These are phyloP conservation scores for Eristalinus sepulchralis DNA, from an alignment of 2,888 invertebrate genomes.

Conservation along the genomic window DNA sequence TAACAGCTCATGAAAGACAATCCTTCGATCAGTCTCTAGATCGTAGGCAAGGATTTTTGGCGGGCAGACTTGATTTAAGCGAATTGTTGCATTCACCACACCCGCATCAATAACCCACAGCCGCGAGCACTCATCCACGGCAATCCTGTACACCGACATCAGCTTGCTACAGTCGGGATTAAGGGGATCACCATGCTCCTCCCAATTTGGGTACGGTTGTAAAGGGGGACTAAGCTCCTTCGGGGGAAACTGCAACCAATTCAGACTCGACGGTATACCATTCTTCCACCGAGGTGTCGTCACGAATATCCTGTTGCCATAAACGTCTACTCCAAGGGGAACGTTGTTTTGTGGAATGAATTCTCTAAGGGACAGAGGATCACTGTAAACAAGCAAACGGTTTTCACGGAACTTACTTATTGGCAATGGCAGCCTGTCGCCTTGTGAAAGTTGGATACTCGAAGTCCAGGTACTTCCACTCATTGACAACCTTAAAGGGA, in stretches of 20 bases:
- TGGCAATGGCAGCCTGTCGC: slow-evolving; percentile 83
- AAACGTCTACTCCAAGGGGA: slow-evolving; percentile 88
- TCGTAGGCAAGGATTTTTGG: slow-evolving; percentile 89
- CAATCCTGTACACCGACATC: slow-evolving; percentile 89
- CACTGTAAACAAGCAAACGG: background rate
- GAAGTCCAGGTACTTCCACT: slow-evolving; percentile 89
- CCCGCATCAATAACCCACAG: slow-evolving; percentile 92
- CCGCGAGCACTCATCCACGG: slow-evolving; percentile 86
- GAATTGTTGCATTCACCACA: slow-evolving; percentile 86
- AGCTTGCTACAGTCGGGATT: slow-evolving; percentile 84
- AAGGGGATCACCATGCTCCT: slow-evolving; percentile 77
- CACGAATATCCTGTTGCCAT: slow-evolving; percentile 86
- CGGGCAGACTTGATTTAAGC: slow-evolving; percentile 86
- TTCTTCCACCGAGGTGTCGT: slow-evolving; percentile 89
- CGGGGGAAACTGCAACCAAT: slow-evolving; percentile 85
- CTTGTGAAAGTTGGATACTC: slow-evolving; percentile 84
- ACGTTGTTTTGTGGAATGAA: slow-evolving; percentile 88
- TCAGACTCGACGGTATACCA: slow-evolving; percentile 88
- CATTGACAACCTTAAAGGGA: slow-evolving; percentile 83
- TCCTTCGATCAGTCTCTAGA: slow-evolving; percentile 84
- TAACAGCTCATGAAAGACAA: slow-evolving; percentile 86
- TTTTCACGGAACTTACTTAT: slow-evolving; percentile 80
- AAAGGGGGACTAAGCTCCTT: slow-evolving; percentile 84
- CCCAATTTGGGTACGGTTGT: slow-evolving; percentile 89
- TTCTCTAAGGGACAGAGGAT: slow-evolving; percentile 78